Base-by-base conservation (phyloP, 2,888 invertebrate species). In the Drosophila macrospina region DNA sequence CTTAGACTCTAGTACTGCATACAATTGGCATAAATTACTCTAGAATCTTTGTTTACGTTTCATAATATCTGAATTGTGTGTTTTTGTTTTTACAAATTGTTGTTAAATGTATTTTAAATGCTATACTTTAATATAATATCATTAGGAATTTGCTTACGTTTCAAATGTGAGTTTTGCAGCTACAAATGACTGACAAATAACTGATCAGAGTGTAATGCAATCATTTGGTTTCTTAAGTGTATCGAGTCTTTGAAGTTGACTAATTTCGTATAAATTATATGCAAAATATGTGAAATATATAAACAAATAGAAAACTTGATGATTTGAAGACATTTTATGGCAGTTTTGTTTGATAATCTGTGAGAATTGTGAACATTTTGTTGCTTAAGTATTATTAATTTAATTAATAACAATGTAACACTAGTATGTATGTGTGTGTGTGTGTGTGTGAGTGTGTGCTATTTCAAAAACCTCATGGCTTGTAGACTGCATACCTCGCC, bases 361-460 rank as follows among this genome's bases (percentile, higher is more conserved):
- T 30, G 52, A 47, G 42, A n/a, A n/a, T n/a, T 69, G 59, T 70
- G 64, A 80, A 77, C 73, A 73, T 70, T 52, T 65, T 44, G 47
- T 61, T 28, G n/a, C 34, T 32, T 56, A 61, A 47, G n/a, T 45
- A 60, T 52, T 37, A 48, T 52, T 47, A 63, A 63, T 76, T 63
- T 50, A 56, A 52, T 77, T 69, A 80, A 77, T 82, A 87, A 83
- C 80, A 88, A 83, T 76, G 74, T 69, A 86, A 80, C 64, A 80
- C 6, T 68, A 10, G 39, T 59, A 28, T 71, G 69, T 73, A 50
- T 60, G 41, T 59, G 30, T 50, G 10, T 56, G 42, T 48, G 39
- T 42, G 42, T 57, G 34, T 37, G 69, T 76, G 62, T 24, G 20
- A 44, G 36, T 61, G 20, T 20, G 75, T 78, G 57, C 47, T 56